Evolutionary conservation across 2,888 invertebrate genomes (phyloP).

Genomic region (Pomacea canaliculata): DNA sequence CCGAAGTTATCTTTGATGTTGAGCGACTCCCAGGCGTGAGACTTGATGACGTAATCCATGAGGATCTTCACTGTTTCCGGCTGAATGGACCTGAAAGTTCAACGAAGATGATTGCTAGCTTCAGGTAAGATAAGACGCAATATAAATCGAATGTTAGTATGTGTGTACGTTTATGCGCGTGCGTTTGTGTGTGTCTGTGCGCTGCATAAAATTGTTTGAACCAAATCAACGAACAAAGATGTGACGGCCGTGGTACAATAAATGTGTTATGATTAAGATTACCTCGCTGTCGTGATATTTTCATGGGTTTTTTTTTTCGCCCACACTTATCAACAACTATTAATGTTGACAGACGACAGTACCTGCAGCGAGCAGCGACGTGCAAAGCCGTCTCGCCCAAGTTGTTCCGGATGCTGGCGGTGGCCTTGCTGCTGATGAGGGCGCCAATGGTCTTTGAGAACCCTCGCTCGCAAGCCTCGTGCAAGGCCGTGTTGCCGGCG

Average conservation of each 20-base stretch:
- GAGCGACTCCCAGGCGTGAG: constrained; percentile 64
- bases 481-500: constrained; percentile 64
- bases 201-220: too few relatives aligned
- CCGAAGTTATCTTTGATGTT: constrained; percentile 60
- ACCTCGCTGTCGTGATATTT: too few relatives aligned
- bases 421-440: constrained; percentile 55
- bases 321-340: too few relatives aligned
- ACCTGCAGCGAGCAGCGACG: constrained; percentile 34
- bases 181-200: too few relatives aligned
- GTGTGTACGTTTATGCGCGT: too few relatives aligned
- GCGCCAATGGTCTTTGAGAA: constrained; percentile 47
- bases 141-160: too few relatives aligned
- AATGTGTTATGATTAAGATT: too few relatives aligned
- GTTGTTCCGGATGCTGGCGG: constrained; percentile 57
- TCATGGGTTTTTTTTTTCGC: too few relatives aligned
- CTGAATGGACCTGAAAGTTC: constrained; percentile 18
- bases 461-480: constrained; percentile 62
- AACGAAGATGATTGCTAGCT: too few relatives aligned
- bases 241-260: too few relatives aligned
- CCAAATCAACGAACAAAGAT: too few relatives aligned
- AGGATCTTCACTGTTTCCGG: constrained; percentile 49
- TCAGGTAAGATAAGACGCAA: too few relatives aligned
- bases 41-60: constrained; percentile 63
- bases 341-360: background rate
- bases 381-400: constrained; percentile 62